Conservation (phyloP, 2,113 vertebrate species). For the Strigops habroptila region DNA sequence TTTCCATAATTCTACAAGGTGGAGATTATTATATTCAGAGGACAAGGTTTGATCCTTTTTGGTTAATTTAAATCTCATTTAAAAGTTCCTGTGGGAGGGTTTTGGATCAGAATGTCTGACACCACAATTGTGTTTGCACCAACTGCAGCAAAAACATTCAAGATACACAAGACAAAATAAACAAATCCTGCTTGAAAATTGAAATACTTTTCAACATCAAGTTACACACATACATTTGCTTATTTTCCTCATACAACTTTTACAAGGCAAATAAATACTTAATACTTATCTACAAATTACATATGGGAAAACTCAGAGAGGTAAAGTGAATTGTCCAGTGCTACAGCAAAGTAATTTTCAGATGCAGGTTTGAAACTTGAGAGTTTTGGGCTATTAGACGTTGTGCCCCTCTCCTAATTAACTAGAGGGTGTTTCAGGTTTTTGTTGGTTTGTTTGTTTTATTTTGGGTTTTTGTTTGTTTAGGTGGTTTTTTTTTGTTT, state of each 20-base stretch:
- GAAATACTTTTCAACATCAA: not conserved
- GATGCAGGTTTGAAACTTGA: not conserved
- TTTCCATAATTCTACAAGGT: not conserved
- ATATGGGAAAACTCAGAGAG: not conserved
- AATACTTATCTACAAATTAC: not conserved
- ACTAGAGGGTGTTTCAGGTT: rapidly evolving
- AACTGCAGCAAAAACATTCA: not conserved
- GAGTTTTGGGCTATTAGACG: not conserved
- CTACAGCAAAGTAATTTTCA: not conserved
- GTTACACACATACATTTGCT: not conserved
- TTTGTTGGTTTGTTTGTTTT: not conserved
- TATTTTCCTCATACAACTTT: not conserved
- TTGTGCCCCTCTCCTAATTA: not conserved
- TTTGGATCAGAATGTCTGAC: not conserved
- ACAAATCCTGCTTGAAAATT: not conserved
- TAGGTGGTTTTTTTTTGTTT: not conserved
- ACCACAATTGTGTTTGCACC: not conserved
- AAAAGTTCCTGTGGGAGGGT: not conserved
- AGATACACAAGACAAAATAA: not conserved
- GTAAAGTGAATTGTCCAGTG: not conserved
- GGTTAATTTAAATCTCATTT: constrained; percentile 28
- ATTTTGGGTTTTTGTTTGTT: not conserved
- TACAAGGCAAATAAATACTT: not conserved
- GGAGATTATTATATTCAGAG: not conserved
- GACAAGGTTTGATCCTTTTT: not conserved